Evolutionary conservation across 2,113 vertebrate genomes (phyloP).

Genomic region (Petrocephalus zakoni): DNA sequence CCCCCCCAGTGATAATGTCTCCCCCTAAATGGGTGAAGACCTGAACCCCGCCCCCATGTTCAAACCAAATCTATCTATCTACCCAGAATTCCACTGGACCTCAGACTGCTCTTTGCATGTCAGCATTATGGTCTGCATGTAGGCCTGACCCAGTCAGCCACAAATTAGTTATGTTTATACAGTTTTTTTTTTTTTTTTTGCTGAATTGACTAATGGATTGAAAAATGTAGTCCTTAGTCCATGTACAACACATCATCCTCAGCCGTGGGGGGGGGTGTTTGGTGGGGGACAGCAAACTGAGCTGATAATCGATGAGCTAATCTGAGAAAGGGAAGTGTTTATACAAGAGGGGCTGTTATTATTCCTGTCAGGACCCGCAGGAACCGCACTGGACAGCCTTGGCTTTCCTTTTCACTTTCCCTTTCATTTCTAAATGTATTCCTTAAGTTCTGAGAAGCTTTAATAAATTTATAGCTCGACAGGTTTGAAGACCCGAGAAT

Average conservation of each 20-base stretch:
- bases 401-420: background rate
- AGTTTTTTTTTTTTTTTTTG: slow-evolving; percentile 5
- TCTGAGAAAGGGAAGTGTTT: background rate
- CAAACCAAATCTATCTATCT: too few relatives aligned
- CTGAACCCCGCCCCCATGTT: too few relatives aligned
- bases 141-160: background rate
- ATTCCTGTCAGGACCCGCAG: background rate
- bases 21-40: too few relatives aligned
- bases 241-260: background rate
- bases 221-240: background rate
- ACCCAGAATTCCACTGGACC: background rate
- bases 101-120: background rate
- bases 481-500: background rate
- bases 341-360: background rate
- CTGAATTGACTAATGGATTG: background rate
- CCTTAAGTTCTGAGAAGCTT: background rate
- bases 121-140: background rate
- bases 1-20: too few relatives aligned
- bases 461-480: background rate
- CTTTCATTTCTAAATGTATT: background rate
- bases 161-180: background rate
- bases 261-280: background rate
- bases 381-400: background rate
- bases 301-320: slow-evolving; percentile 3
- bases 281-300: background rate